Base-by-base conservation (phyloP, 2,113 vertebrate genomes). In the Rhabdomys dilectus region DNA sequence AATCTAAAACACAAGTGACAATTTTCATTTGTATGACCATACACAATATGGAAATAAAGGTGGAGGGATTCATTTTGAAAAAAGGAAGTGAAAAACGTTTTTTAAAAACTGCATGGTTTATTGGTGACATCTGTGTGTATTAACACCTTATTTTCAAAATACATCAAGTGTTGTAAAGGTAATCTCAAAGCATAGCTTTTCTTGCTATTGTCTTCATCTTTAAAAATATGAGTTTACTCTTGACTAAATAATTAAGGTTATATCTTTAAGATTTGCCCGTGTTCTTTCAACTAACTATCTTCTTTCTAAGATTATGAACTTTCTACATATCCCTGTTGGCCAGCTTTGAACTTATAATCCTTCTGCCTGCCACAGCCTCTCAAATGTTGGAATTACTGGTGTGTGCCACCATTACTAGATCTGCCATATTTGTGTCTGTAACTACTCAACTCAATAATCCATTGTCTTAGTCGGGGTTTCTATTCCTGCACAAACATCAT, bases 151-250 rank as follows among this genome's bases (percentile, higher is more conserved):
- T 89, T 70, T 3, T 0, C 21, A 92, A 76, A 86, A 62, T 64
- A 19, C 39, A 16, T 31, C 31, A 4, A 15, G 34, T 39, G 48
- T 58, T 48, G 5, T 88, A 29, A 80, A 9, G 31, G 7, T 53
- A 80, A 80, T 91, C 15, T 58, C 58, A 84, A 53, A 85, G 26
- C 53, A 85, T 16, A 92, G 75, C 66, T 84, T 84, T 85, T 15
- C 11, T 11, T 13, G 42, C 3, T 84, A 45, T 70, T 72, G 48
- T 81, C 48, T 51, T 88, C 62, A 72, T 51, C 51, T 39, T 89
- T 87, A 56, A 91, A 82, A 82, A 72, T 76, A 13, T 29, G 39
- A 81, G 10, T 77, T 94, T 87, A 70, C 73, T 92, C 3, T 91
- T 36, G 75, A 36, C 68, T 53, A 94, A 70, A 56, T 51, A 88